phyloP scores from a whole-genome alignment of 2,888 invertebrate species.

The Acleris holmiana region DNA sequence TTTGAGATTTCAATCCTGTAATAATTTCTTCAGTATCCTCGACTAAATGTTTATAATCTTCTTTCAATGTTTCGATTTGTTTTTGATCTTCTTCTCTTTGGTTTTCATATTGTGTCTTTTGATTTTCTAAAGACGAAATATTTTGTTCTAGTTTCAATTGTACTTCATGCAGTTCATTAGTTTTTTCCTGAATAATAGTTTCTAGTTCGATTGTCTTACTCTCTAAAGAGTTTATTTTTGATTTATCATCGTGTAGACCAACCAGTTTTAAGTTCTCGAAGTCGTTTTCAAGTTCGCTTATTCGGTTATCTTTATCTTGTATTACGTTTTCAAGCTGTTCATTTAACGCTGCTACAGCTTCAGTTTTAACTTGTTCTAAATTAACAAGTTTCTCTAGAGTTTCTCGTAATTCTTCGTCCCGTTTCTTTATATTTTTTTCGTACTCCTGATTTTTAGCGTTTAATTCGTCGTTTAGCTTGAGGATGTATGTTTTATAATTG shows the following conservation, averaged over 20 bases:
- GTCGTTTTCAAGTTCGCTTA: conserved; percentile 46
- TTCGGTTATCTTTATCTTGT: conserved; percentile 49
- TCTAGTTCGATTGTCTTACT: conserved; percentile 50
- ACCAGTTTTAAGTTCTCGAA: conserved; percentile 47
- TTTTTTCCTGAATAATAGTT: conserved; percentile 46
- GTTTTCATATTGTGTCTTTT: conserved; percentile 72
- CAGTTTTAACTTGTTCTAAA: conserved; percentile 48
- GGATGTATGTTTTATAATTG: conserved; percentile 49
- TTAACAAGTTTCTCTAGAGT: conserved; percentile 52
- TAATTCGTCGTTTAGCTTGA: conserved; percentile 55
- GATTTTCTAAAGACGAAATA: conserved; percentile 48
- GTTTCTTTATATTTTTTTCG: conserved; percentile 52
- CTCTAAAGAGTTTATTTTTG: conserved; percentile 42
- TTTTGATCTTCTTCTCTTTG: conserved; percentile 46
- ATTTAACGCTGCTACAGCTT: conserved; percentile 49
- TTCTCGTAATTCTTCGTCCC: conserved; percentile 60
- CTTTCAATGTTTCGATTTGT: conserved; percentile 39
- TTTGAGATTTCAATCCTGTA: conserved; percentile 56
- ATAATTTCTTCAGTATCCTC: conserved; percentile 56
- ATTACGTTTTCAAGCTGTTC: conserved; percentile 44
- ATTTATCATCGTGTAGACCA: conserved; percentile 48
- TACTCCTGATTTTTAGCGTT: conserved; percentile 52
- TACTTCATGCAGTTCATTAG: conserved; percentile 49
- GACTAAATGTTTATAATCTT: conserved; percentile 32
- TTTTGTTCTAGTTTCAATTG: conserved; percentile 47